phyloP scores from a whole-genome alignment of 2,113 vertebrate genomes.

The Ailuropoda melanoleuca region DNA sequence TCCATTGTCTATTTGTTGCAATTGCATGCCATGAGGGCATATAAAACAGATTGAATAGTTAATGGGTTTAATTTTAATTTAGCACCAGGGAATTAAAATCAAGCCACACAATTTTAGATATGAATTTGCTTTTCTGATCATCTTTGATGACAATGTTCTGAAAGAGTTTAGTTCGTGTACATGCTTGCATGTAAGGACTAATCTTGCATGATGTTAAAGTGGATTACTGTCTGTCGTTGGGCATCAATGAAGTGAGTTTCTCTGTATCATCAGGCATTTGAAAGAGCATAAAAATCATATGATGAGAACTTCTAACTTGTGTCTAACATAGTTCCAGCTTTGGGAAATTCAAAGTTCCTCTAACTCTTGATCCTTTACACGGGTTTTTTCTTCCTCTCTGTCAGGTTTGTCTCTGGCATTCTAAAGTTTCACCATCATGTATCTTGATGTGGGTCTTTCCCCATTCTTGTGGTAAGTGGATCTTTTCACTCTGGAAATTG shows the following conservation, averaged over 20 bases:
- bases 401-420: background rate
- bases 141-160: background rate
- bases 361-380: background rate
- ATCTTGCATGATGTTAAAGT: background rate
- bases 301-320: background rate
- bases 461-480: background rate
- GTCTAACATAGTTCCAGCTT: background rate
- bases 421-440: background rate
- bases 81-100: background rate
- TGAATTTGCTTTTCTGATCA: background rate
- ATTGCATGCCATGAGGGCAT: background rate
- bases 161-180: background rate
- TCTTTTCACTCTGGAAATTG: background rate
- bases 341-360: background rate
- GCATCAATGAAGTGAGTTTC: background rate
- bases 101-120: background rate
- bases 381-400: background rate
- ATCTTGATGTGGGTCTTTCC: background rate
- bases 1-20: background rate
- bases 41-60: background rate
- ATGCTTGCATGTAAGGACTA: background rate
- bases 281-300: background rate
- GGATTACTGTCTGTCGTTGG: background rate
- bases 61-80: slow-evolving; percentile 3
- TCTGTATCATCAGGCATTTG: background rate